Evolutionary conservation across 2,797 vertebrate species (phyloP), one percentile per base, ranked within the genome.

Genomic region (Loriculus beryllinus): DNA sequence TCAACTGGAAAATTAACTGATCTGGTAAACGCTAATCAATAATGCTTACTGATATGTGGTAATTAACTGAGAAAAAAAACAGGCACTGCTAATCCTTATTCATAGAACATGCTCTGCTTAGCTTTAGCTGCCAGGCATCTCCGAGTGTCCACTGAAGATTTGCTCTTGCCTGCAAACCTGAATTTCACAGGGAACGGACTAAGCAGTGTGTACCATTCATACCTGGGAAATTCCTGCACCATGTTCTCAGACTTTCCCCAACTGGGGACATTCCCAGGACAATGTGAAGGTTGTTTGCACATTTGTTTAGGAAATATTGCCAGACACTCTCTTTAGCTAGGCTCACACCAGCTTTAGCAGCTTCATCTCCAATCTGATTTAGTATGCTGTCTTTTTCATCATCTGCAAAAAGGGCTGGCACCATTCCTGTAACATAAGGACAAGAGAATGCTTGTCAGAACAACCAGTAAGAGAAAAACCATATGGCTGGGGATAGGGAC

Each of bases 181-280:
- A 43, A 31, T 83, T 70, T 57, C 42, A 47, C 20, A 37, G 26
- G 19, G 35, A 86, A 90, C 16, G 65, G 79, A 51, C 23, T 12
- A 69, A 81, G 56, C 19, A 67, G 6, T 7, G 21, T 45, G 29
- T 21, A 23, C 16, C 21, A 12, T 1, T 40, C 3, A 77, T 95
- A 99, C 99, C 99, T 98, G 99, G 99, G 81, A 99, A 99, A 96
- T 99, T 99, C 77, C 99, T 98, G 97, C 99, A 99, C 93, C 99
- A 98, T 3, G 97, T 99, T 96, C 99, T 98, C 90, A 99, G 95
- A 21, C 97, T 98, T 15, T 99, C 99, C 51, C 99, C 99, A 16
- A 98, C 98, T 1, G 99, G 99, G 19, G 99, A 99, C 99, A 99
- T 99, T 96, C 98, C 98, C 90, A 99, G 97, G 74, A 99, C 98